phyloP scores from a whole-genome alignment of 2,797 vertebrate genomes.

The Botia kubotai region DNA sequence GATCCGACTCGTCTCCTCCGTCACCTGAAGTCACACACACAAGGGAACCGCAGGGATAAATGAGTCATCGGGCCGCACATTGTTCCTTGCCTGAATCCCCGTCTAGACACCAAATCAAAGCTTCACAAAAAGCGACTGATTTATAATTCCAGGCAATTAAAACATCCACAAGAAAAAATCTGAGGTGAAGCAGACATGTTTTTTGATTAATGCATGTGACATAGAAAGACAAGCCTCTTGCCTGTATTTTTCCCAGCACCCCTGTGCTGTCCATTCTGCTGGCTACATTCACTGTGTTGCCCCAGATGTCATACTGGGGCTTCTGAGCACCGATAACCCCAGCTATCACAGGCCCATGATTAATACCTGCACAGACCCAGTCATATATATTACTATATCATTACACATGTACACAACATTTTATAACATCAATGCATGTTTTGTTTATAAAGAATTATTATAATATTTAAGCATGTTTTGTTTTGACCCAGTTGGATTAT shows the following conservation, averaged over 20 bases:
- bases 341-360: constrained; percentile 87
- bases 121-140: background rate
- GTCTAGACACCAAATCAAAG: background rate
- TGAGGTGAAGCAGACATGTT: background rate
- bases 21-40: constrained; percentile 79
- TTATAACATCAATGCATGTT: background rate
- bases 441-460: background rate
- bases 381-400: background rate
- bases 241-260: constrained; percentile 88
- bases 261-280: constrained; percentile 90
- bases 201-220: background rate
- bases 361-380: constrained; percentile 76
- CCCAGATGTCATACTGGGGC: constrained; percentile 89
- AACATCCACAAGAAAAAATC: background rate
- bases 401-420: background rate
- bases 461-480: background rate
- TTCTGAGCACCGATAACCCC: constrained; percentile 89
- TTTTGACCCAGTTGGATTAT: background rate
- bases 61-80: background rate
- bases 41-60: constrained; percentile 1
- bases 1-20: constrained; percentile 91
- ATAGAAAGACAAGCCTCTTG: constrained; percentile 71
- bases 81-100: constrained; percentile 1
- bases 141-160: background rate
- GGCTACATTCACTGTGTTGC: constrained; percentile 87